Conservation (phyloP, 2,797 vertebrate species). For the Pelochelys cantorii region DNA sequence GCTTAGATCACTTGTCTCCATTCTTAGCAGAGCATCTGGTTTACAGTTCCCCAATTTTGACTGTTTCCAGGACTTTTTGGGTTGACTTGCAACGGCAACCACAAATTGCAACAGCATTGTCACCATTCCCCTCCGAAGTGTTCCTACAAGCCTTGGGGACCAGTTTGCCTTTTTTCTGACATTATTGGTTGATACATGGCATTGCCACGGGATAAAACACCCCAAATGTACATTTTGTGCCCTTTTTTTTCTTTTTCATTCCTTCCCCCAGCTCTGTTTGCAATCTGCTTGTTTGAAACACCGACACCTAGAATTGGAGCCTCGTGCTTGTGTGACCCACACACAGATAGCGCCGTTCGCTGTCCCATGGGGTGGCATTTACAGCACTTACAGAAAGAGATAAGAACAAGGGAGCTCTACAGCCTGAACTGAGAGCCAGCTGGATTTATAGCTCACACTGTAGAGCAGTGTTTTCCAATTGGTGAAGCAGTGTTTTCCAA, state of each 20-base stretch:
- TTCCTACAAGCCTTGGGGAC: background rate
- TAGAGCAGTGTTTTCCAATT: too few species aligned
- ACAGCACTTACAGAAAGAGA: too few species aligned
- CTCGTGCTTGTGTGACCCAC: too few species aligned
- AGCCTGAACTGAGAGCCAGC: too few species aligned
- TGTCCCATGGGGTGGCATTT: too few species aligned
- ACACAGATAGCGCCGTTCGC: too few species aligned
- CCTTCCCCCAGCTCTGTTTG: accelerated
- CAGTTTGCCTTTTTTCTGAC: too few species aligned
- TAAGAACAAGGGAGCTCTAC: too few species aligned
- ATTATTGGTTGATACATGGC: too few species aligned
- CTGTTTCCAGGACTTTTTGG: background rate
- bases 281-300: accelerated
- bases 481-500: too few species aligned
- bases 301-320: too few species aligned
- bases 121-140: background rate
- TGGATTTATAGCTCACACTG: too few species aligned
- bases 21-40: background rate
- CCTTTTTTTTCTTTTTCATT: background rate
- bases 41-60: background rate
- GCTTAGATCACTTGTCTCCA: background rate
- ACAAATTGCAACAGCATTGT: background rate
- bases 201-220: accelerated
- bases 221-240: background rate
- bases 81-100: background rate